Evolutionary conservation across 2,888 invertebrate genomes (phyloP), one percentile per base, ranked within the genome.

Genomic region (Exephanes ischioxanthus): DNA sequence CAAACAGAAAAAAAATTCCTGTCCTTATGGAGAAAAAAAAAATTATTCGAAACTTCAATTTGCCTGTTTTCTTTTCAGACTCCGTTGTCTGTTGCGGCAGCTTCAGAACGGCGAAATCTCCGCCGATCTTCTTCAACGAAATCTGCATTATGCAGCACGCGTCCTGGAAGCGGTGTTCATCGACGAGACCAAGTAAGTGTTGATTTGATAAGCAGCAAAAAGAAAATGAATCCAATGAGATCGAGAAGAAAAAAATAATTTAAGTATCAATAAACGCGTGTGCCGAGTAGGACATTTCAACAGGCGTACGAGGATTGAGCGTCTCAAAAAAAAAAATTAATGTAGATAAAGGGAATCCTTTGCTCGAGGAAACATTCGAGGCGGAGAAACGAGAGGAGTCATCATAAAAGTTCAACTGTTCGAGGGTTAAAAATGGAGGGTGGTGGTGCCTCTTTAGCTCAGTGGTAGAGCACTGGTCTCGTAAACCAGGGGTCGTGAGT

Each of bases 101-200:
- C 95, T 98, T 93, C 97, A 97, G 94, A 95, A 96, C 94, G 98
- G 98, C 93, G 97, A 98, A 95, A 97, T 99, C 92, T 97, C 98
- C 48, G 97, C 97, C 90, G 98, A 98, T 94, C 97, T 98, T 89
- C 95, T 99, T 91, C 97, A 98, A 95, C 97, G 97, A 94, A 99
- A 99, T 95, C 95, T 99, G 89, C 97, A 98, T 92, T 99, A 98
- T 94, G 98, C 98, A 78, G 98, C 98, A 22, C 97, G 97, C 92
- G 98, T 99, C 67, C 96, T 99, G 88, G 98, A 99, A 95, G 97
- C 98, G 16, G 98, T 98, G 89, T 98, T 98, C 95, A 97, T 98
- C 93, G 98, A 98, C 94, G 98, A 98, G 94, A 97, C 98, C 94
- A 98, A 98, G 98, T 98, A 97, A 95, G 97, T 92, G 85, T 85